Evolutionary conservation across 2,113 vertebrate genomes (phyloP), one percentile per base, ranked within the genome.

Genomic region (Prolemur simus): DNA sequence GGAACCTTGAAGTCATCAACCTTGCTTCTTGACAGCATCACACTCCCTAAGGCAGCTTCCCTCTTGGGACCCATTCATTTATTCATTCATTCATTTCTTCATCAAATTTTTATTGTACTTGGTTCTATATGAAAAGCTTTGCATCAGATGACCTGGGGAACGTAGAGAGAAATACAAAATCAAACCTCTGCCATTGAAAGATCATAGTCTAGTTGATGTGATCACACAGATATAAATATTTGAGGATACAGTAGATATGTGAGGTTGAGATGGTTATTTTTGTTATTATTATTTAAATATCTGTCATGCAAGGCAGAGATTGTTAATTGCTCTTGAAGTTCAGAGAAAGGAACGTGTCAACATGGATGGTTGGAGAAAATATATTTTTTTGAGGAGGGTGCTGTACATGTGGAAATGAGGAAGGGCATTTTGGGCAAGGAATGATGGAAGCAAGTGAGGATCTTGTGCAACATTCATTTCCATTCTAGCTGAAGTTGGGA

Each of bases 221-320:
- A 54, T 42, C 47, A 87, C 25, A 68, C 6, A 54, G 34, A 76
- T 54, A 1, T 25, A 88, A 82, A 78, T 66, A 60, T 60, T 94
- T 69, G 84, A 95, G 87, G 66, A 94, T 13, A 90, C 10, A 21
- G 17, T 88, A n/a, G 34, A 29, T 78, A 0, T 60, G 14, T 84
- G n/a, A 54, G 15, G 15, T 84, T 42, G 42, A 63, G 34, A 27
- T 90, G 18, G 63, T 83, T 77, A 21, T 77, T 85, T 63, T 91
- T 87, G 54, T 90, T 89, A 87, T 83, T 80, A 9, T 60, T 76
- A 86, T 69, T 94, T 56, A 93, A 89, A n/a, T 84, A 80, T 29
- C 52, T 77, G 6, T 74, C 45, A 84, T 74, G 89, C 7, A 71
- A 80, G 52, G 39, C 3, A 86, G 89, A 80, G 45, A 45, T 47